Percentiles rank a stretch among this genome's conserved stretches.
Evolutionary conservation across 2,888 invertebrate species (phyloP).

Genomic region (Cybosia mesomella): DNA sequence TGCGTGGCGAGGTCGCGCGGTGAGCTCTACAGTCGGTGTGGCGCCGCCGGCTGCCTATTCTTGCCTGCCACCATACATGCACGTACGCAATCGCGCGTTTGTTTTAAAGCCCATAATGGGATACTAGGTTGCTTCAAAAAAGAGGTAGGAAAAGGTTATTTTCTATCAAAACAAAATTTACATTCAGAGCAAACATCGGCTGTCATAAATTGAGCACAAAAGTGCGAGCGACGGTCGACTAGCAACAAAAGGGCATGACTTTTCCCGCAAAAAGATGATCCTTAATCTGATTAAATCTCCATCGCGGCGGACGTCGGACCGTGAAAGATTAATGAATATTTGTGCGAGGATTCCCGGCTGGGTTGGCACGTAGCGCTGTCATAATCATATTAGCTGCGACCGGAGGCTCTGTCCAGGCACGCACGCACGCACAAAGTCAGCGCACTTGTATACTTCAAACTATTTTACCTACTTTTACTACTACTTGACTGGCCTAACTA

Average conservation of each 20-base stretch:
- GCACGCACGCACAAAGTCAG: constrained; percentile 70
- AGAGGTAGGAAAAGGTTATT: constrained; percentile 54
- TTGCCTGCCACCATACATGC: constrained; percentile 34
- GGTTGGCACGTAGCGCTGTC: constrained; percentile 86
- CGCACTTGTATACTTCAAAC: constrained; percentile 54
- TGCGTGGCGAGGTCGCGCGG: constrained; percentile 70
- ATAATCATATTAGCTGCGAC: constrained; percentile 86
- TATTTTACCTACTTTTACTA: constrained; percentile 14
- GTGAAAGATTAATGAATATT: constrained; percentile 88
- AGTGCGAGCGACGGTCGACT: constrained; percentile 82
- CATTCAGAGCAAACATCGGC: constrained; percentile 82
- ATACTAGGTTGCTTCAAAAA: constrained; percentile 31
- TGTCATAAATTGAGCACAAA: constrained; percentile 84
- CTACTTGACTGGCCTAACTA: neutral
- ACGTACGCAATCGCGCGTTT: constrained; percentile 48
- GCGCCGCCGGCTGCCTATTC: constrained; percentile 65
- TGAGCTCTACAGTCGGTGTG: constrained; percentile 66
- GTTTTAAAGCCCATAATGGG: constrained; percentile 29
- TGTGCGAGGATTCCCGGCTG: constrained; percentile 85
- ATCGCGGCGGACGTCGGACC: constrained; percentile 86
- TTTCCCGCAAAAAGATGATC: constrained; percentile 87
- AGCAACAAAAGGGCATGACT: constrained; percentile 86
- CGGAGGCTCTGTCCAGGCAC: constrained; percentile 76
- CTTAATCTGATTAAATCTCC: constrained; percentile 88
- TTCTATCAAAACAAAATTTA: constrained; percentile 70